A percentile compares a stretch with the other conserved stretches of the same genome.
These are phyloP conservation scores for Sceloporus tristichus DNA, from an alignment of 2,113 vertebrate species.

Conservation along the genomic window DNA sequence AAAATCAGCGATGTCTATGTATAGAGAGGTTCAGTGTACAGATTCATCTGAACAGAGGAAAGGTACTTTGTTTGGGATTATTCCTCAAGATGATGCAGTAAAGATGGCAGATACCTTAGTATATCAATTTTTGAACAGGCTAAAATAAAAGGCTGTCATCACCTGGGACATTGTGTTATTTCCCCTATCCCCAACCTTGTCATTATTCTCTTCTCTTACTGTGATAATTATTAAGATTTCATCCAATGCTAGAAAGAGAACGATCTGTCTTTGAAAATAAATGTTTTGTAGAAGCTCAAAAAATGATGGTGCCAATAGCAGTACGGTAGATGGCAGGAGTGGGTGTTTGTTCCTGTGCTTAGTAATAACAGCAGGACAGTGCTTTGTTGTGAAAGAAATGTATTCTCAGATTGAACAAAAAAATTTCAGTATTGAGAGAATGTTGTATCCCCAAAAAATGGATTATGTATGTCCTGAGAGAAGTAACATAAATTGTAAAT, in stretches of 20 bases:
- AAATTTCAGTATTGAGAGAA: background rate
- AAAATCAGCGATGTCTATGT: background rate
- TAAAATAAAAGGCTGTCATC: too few species aligned
- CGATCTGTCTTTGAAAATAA: too few species aligned
- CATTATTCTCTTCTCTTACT: too few species aligned
- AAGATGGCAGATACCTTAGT: background rate
- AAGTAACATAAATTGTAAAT: background rate
- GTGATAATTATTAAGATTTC: too few species aligned
- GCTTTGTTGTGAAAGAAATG: background rate
- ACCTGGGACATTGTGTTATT: too few species aligned
- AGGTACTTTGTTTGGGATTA: background rate
- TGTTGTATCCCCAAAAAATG: too few species aligned
- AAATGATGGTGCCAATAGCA: background rate
- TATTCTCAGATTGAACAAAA: background rate
- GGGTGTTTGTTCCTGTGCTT: background rate
- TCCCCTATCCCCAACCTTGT: too few species aligned
- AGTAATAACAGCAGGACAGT: background rate
- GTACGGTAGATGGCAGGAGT: background rate
- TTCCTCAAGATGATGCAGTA: background rate
- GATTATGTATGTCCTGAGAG: background rate
- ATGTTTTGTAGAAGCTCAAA: too few species aligned
- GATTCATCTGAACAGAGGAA: background rate
- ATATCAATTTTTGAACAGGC: background rate
- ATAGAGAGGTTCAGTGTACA: background rate
- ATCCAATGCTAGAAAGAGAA: too few species aligned